Percentiles rank a stretch among this genome's conserved stretches.
Evolutionary conservation across 1,140 invertebrate species (phyloP).

Genomic region (Ridgeia piscesae): DNA sequence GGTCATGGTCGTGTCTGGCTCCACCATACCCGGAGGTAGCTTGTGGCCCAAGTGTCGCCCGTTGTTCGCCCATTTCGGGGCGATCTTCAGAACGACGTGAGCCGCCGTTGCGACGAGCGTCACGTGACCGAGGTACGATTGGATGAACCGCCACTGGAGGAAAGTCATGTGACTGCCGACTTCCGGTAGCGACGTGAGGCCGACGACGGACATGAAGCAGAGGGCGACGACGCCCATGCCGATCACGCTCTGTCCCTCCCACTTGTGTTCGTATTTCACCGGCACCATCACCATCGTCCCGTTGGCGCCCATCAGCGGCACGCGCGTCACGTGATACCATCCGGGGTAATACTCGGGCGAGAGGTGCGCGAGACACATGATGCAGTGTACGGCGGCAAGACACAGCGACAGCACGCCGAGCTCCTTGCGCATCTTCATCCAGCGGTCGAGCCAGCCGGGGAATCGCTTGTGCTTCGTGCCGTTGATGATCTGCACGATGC

Average conservation of each 20-base stretch:
- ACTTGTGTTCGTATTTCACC: conserved; percentile 30
- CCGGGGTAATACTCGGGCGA: conserved; percentile 46
- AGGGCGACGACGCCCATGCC: conserved; percentile 43
- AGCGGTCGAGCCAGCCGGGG: conserved; percentile 46
- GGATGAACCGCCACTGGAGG: conserved; percentile 50
- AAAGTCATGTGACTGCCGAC: conserved; percentile 46
- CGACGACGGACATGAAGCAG: conserved; percentile 41
- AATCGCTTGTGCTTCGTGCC: conserved; percentile 50
- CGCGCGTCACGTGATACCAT: conserved; percentile 40
- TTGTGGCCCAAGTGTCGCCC: background rate
- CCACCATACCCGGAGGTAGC: background rate
- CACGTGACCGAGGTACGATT: conserved; percentile 46
- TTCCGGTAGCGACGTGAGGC: conserved; percentile 47
- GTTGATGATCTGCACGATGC: conserved; percentile 44
- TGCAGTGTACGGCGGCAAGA: conserved; percentile 42
- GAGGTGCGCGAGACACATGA: conserved; percentile 46
- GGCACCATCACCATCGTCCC: conserved; percentile 32
- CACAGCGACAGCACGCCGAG: conserved; percentile 46
- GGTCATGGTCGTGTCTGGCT: conserved; percentile 15
- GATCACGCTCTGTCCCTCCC: conserved; percentile 40
- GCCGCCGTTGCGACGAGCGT: conserved; percentile 38
- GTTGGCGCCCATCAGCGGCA: background rate
- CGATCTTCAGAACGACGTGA: conserved; percentile 46
- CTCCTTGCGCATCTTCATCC: conserved; percentile 48
- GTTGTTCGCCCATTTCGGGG: conserved; percentile 36